Evolutionary conservation across 2,113 vertebrate species (phyloP), one percentile per base, ranked within the genome.

Genomic region (Atlantisia rogersi): DNA sequence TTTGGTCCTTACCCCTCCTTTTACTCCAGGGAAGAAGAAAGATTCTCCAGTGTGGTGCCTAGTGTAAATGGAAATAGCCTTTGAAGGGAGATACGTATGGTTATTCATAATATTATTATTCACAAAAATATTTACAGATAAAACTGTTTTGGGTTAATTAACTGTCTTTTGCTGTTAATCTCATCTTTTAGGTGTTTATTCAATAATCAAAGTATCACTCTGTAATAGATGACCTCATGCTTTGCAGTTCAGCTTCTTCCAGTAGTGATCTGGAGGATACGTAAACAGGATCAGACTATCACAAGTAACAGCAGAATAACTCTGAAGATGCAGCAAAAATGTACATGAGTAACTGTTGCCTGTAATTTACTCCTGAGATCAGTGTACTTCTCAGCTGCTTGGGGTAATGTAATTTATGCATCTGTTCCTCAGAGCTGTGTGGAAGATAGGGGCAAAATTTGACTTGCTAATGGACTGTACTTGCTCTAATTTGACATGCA

Each of bases 361-460:
- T 76, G 24, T 58, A 22, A 53, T 28, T 52, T 67, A 25, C 63
- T 91, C 84, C 71, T 81, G 83, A 95, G 68, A 94, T 74, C 63
- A 91, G 63, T 46, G 75, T 75, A 56, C 60, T 88, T 91, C 67
- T 81, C 81, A 74, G 75, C 78, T 90, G 75, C 79, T 88, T 59
- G 29, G 82, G 56, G 55, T 86, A 93, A 76, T 78, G 68, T 14
- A 15, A 88, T 86, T 86, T 86, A 90, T 56, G 32, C 90, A 84
- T 85, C 67, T 90, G 82, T 73, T 96, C 56, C 82, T 90, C 64
- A 71, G 71, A 81, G 71, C 82, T 63, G 10, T 81, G 64, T 55
- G 59, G 68, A 94, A 94, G 65, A 88, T 81, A 83, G 1, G 63
- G 82, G 48, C 82, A 96, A 92, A 86, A 94, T 94, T 78, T 96